Conservation (phyloP, 2,113 vertebrate genomes). For the Tylochromis polylepis region DNA sequence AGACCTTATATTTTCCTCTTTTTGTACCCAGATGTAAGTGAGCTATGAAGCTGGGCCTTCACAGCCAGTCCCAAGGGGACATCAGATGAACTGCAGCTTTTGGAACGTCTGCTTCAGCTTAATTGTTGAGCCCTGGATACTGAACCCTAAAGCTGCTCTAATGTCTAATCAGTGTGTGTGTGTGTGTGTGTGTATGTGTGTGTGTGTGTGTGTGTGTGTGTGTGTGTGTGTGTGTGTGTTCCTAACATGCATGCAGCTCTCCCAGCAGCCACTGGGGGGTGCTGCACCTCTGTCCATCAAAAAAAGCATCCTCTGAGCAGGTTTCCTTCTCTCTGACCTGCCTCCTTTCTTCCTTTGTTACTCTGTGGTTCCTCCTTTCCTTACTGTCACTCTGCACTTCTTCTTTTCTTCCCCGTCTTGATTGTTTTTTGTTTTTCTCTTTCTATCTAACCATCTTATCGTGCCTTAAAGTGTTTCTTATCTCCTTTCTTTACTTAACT, state of each 20-base stretch:
- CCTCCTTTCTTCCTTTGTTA: background rate
- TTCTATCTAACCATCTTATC: background rate
- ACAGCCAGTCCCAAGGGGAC: background rate
- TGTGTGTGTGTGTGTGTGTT: background rate
- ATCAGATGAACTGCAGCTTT: background rate
- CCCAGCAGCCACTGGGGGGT: conserved; percentile 8
- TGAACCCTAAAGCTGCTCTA: background rate
- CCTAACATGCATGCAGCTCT: background rate
- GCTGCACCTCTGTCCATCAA: background rate
- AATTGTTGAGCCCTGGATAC: background rate
- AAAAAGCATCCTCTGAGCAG: background rate
- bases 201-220: background rate
- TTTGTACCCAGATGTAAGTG: background rate
- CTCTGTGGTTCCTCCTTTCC: background rate
- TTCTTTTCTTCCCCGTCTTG: background rate
- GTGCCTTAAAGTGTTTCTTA: background rate
- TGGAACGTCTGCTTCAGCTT: background rate
- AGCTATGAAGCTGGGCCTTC: background rate
- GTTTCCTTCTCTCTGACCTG: background rate
- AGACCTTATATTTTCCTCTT: background rate
- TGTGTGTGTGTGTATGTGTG: background rate
- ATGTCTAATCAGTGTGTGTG: background rate
- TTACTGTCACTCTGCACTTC: background rate
- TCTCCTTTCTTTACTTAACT: background rate
- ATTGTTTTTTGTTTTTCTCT: background rate